Conservation (phyloP, 2,888 invertebrate genomes). For the Parelbella ahira region DNA sequence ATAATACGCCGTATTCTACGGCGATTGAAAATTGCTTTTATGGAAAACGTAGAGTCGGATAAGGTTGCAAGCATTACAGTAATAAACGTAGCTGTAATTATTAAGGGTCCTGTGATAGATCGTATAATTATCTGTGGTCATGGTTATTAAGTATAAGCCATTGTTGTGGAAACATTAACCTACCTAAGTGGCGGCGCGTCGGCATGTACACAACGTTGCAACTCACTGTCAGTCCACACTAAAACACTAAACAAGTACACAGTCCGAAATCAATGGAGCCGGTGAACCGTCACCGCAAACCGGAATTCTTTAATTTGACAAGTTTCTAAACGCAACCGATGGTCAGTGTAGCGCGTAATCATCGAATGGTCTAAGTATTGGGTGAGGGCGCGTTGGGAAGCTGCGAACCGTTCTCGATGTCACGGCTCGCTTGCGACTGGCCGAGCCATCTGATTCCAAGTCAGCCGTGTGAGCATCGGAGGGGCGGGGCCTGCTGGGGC, state of each 20-base stretch:
- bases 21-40: too few species aligned
- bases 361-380: conserved; percentile 70
- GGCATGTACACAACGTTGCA: conserved; percentile 36
- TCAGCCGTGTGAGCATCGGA: conserved; percentile 78
- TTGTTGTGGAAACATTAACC: conserved; percentile 30
- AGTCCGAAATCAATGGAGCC: conserved; percentile 46
- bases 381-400: conserved; percentile 46
- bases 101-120: too few species aligned
- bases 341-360: conserved; percentile 75
- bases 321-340: conserved; percentile 61
- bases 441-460: conserved; percentile 79
- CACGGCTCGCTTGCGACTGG: conserved; percentile 79
- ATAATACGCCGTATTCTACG: too few species aligned
- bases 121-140: background rate
- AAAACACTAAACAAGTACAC: conserved; percentile 47
- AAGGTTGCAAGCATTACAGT: too few species aligned
- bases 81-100: too few species aligned
- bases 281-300: conserved; percentile 39
- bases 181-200: conserved; percentile 40
- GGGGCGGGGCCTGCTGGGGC: conserved; percentile 66
- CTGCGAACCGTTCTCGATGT: conserved; percentile 77
- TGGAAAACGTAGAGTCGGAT: conserved; percentile 16
- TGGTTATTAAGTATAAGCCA: conserved; percentile 3
- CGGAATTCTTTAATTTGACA: conserved; percentile 69
- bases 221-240: conserved; percentile 47